These are phyloP conservation scores for Phyllopteryx taeniolatus DNA, from an alignment of 2,113 vertebrate species.

Conservation along the genomic window DNA sequence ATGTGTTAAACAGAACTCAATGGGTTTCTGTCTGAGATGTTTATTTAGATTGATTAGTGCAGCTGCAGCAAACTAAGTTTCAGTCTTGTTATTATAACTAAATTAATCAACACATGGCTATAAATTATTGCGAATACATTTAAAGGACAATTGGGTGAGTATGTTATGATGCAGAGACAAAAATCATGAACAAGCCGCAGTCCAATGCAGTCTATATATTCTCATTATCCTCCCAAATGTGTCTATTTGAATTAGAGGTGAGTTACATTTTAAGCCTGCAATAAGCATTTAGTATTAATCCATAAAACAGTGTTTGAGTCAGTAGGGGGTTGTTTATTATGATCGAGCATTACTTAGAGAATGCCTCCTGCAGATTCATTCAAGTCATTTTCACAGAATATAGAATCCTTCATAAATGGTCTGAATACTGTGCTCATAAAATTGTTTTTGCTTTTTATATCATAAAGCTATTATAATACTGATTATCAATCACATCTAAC, in stretches of 20 bases:
- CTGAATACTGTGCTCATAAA: conserved; percentile 16
- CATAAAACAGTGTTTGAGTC: conserved; percentile 52
- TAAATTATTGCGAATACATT: not conserved
- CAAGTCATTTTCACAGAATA: conserved; percentile 35
- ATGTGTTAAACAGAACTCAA: not conserved
- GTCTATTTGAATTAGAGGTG: conserved; percentile 43
- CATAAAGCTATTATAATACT: conserved; percentile 10
- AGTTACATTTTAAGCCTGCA: conserved; percentile 50
- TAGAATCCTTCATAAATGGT: conserved; percentile 25
- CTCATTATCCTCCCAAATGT: conserved; percentile 5
- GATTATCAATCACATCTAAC: conserved; percentile 2
- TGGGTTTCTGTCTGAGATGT: not conserved
- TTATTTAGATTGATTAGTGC: not conserved
- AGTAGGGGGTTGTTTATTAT: conserved; percentile 61
- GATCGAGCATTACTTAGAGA: conserved; percentile 44
- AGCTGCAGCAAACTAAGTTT: not conserved
- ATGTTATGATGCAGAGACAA: not conserved
- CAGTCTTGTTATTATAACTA: not conserved
- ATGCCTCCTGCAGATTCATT: conserved; percentile 31
- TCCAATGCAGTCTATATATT: not conserved
- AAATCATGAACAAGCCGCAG: not conserved
- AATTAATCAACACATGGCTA: not conserved
- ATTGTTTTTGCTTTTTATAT: conserved; percentile 14
- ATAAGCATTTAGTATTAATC: conserved; percentile 69
- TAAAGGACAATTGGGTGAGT: not conserved